Evolutionary conservation across 2,113 vertebrate species (phyloP).

Genomic region (Polypterus senegalus): DNA sequence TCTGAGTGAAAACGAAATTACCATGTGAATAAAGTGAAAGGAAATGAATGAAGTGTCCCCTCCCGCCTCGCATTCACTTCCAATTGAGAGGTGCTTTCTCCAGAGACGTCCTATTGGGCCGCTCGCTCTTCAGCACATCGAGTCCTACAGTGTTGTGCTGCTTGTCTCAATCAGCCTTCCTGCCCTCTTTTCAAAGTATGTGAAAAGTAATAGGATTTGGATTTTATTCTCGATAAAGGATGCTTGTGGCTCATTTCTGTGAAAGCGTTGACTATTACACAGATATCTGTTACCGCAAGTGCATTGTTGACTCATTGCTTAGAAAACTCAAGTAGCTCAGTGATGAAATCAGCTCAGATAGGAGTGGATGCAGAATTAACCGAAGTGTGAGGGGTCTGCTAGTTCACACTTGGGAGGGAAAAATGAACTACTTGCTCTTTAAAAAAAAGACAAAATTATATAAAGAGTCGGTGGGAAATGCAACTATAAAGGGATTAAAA

Average conservation of each 20-base stretch:
- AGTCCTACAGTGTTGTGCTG: not conserved
- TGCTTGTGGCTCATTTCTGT: not conserved
- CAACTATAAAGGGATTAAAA: no score
- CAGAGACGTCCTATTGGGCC: not conserved
- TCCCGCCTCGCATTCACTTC: not conserved
- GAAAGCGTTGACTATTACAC: not conserved
- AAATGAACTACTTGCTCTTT: no score
- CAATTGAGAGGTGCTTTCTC: not conserved
- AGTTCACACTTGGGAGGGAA: no score
- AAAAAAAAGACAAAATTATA: no score
- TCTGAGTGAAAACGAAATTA: not conserved
- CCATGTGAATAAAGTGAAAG: not conserved
- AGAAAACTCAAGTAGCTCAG: no score
- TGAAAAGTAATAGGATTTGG: not conserved
- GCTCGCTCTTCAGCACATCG: no score
- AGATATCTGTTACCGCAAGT: no score
- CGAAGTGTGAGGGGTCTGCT: no score
- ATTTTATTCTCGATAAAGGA: not conserved
- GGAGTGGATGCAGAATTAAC: no score
- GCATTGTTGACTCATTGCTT: no score
- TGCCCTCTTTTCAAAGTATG: not conserved
- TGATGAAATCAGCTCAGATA: no score
- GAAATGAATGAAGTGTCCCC: not conserved
- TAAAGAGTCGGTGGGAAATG: no score
- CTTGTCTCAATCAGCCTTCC: not conserved